These are phyloP conservation scores for Dromococcyx pavoninus DNA, from an alignment of 2,797 vertebrate genomes.

Conservation along the genomic window DNA sequence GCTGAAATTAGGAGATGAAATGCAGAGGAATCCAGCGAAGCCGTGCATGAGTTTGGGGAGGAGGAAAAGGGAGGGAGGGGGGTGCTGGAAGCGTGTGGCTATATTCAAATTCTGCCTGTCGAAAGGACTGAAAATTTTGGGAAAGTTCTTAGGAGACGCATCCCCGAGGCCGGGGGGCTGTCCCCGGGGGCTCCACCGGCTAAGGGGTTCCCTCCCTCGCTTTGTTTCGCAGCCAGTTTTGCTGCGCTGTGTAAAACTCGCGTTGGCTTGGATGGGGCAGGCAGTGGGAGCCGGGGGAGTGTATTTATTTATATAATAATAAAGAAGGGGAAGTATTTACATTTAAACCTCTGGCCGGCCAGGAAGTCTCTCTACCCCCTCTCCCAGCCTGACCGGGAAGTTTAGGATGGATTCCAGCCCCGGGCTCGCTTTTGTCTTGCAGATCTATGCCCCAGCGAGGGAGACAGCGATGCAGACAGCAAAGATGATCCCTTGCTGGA, in stretches of 20 bases:
- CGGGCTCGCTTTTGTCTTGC: not conserved
- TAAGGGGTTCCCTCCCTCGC: no score
- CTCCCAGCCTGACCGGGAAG: not conserved
- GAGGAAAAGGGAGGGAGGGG: not conserved
- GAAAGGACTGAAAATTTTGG: not conserved
- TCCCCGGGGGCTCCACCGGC: not conserved
- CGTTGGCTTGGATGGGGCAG: not conserved
- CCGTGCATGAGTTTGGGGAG: not conserved
- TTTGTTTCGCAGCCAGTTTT: not conserved
- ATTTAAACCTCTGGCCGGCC: not conserved
- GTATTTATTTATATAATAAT: not conserved
- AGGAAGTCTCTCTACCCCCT: not conserved
- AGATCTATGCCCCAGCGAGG: slow-evolving; percentile 95
- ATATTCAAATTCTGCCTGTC: not conserved
- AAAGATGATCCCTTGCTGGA: slow-evolving; percentile 89
- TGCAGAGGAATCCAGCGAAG: not conserved
- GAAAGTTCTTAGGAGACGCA: not conserved
- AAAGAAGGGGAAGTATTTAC: not conserved
- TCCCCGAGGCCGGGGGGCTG: not conserved
- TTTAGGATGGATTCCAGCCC: not conserved
- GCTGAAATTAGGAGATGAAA: slow-evolving; percentile 9
- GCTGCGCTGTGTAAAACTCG: not conserved
- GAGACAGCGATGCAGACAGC: slow-evolving; percentile 93
- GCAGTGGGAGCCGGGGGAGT: not conserved
- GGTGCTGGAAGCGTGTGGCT: not conserved